Base-by-base conservation (phyloP, 1,140 invertebrate species). In the Danaus melanippus region DNA sequence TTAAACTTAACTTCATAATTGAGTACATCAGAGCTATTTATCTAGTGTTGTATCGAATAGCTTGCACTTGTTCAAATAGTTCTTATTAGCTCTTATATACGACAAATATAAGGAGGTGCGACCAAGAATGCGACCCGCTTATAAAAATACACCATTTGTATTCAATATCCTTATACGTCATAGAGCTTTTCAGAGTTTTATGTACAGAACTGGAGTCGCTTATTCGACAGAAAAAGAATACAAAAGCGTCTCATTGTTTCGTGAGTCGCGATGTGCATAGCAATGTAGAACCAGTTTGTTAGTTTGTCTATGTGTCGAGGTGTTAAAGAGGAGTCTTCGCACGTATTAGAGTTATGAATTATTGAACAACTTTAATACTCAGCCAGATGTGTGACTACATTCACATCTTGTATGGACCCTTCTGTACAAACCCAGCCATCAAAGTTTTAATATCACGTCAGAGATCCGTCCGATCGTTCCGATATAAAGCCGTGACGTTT, bases 321-420 rank as follows among this genome's bases (percentile, higher is more conserved):
- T 78, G 79, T 79, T 78, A 78, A 83, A 76, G 68, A 59, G 58
- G 51, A 76, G 69, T 75, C 76, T 76, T 74, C 62, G 72, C 79
- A 83, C 79, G 76, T 78, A 67, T 71, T 62, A 65, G 60, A 64
- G 61, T 66, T 79, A 83, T 83, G 79, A 80, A 83, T 83, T 80
- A 83, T 80, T 83, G 72, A 80, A 71, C 67, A 79, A 32, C 21
- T 32, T 32, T 32, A 32, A 32, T 32, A 32, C 21, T 32, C 6
- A 32, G 21, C 6, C 21, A 32, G 21, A 32, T 32, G 21, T 32
- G 21, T 32, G 21, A 32, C 21, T 32, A 32, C 21, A 32, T 32
- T 32, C 21, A 32, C 21, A 8, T 32, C 21, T 32, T 32, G 21
- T 32, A 32, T 32, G 21, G 21, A 2, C 2, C 6, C 21, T 32